Conservation (phyloP, 2,888 invertebrate genomes). For the Ectemnius lituratus region DNA sequence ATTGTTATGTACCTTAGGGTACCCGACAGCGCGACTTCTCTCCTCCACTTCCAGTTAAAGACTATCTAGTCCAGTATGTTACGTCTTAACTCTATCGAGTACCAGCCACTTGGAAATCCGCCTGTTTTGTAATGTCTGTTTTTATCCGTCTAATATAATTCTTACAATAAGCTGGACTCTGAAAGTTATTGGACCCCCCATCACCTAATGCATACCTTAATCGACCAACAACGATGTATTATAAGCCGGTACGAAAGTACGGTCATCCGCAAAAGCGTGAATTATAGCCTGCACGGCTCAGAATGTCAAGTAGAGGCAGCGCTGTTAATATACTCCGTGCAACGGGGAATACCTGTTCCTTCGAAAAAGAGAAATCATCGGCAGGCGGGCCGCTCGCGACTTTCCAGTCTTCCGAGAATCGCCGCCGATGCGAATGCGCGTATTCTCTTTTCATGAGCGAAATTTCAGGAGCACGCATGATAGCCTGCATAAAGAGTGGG, state of each 20-base stretch:
- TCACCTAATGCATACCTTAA: background rate
- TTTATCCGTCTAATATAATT: slow-evolving; percentile 46
- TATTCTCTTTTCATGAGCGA: slow-evolving; percentile 45
- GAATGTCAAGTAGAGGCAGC: background rate
- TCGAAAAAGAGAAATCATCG: slow-evolving; percentile 61
- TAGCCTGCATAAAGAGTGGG: slow-evolving; percentile 8
- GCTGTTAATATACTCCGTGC: background rate
- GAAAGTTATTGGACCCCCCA: too few relatives aligned
- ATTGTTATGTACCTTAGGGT: slow-evolving; percentile 14
- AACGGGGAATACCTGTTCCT: slow-evolving; percentile 11
- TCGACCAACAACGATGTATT: background rate
- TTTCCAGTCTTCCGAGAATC: slow-evolving; percentile 65
- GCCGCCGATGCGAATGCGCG: slow-evolving; percentile 34
- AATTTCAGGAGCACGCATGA: slow-evolving; percentile 42
- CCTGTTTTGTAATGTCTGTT: slow-evolving; percentile 42
- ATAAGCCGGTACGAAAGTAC: background rate
- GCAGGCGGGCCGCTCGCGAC: slow-evolving; percentile 36
- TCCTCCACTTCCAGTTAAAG: slow-evolving; percentile 31
- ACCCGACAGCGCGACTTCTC: slow-evolving; percentile 2
- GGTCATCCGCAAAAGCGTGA: too few relatives aligned
- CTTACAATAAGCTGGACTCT: slow-evolving; percentile 10
- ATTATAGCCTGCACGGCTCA: background rate
- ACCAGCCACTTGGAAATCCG: slow-evolving; percentile 28
- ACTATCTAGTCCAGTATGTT: slow-evolving; percentile 56
- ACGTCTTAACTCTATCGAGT: slow-evolving; percentile 39